A percentile compares a stretch with the other conserved stretches of the same genome.
These are phyloP conservation scores for Zaprionus taronus DNA, from an alignment of 1,140 invertebrate genomes.

Conservation along the genomic window DNA sequence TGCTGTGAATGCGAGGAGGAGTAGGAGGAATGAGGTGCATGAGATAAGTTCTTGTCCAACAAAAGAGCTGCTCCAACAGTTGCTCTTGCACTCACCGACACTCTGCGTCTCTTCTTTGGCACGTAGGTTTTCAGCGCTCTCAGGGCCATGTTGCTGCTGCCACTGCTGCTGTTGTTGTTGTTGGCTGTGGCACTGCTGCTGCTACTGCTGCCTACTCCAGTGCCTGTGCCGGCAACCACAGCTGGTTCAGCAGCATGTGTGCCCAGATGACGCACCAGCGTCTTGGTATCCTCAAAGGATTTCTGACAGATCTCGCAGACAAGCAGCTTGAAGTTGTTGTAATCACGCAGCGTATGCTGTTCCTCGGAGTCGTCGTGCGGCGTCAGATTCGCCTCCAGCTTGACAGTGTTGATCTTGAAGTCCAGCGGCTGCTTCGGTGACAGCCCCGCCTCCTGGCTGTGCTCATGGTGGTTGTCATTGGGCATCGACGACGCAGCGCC, in stretches of 20 bases:
- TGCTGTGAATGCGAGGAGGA: slow-evolving; percentile 66
- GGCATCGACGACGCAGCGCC: slow-evolving; percentile 50
- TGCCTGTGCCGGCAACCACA: slow-evolving; percentile 15
- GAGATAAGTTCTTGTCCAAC: slow-evolving; percentile 42
- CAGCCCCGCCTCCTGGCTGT: slow-evolving; percentile 41
- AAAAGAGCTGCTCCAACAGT: slow-evolving; percentile 34
- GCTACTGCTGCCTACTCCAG: slow-evolving; percentile 20
- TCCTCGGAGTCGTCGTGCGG: slow-evolving; percentile 63
- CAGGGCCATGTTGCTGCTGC: slow-evolving; percentile 53
- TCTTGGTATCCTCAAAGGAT: slow-evolving; percentile 91
- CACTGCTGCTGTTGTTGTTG: slow-evolving; percentile 12
- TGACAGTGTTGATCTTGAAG: slow-evolving; percentile 74
- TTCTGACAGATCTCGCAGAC: slow-evolving; percentile 93
- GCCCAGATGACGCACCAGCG: slow-evolving; percentile 92
- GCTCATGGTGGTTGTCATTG: slow-evolving; percentile 59
- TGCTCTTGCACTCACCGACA: slow-evolving; percentile 82
- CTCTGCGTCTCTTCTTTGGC: slow-evolving; percentile 86
- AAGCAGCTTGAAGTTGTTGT: slow-evolving; percentile 86
- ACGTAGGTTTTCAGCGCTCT: slow-evolving; percentile 85
- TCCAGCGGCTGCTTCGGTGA: slow-evolving; percentile 77
- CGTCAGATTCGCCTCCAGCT: slow-evolving; percentile 61
- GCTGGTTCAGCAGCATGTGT: slow-evolving; percentile 86
- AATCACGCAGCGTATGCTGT: slow-evolving; percentile 71
- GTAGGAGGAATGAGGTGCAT: slow-evolving; percentile 37
- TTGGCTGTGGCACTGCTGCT: slow-evolving; percentile 37